Conservation (phyloP, 1,140 invertebrate genomes). For the Drosophila hydei region DNA sequence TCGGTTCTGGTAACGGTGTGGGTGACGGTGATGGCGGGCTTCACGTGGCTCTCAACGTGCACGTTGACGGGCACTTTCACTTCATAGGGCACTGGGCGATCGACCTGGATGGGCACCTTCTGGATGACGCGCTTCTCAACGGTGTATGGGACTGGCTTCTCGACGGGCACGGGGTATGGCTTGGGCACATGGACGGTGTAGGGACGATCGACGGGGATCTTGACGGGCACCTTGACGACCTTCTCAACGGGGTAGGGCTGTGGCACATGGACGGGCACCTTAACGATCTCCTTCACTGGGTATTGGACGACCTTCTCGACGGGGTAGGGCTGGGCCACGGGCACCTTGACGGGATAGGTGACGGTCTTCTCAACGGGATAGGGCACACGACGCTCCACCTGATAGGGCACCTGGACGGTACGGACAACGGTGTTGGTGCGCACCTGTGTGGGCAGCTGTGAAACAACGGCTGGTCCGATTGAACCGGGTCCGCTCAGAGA, state of each 20-base stretch:
- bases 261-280: constrained; percentile 87
- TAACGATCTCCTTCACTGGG: constrained; percentile 87
- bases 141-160: constrained; percentile 87
- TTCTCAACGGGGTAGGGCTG: constrained; percentile 88
- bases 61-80: constrained; percentile 87
- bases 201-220: constrained; percentile 86
- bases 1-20: constrained; percentile 53
- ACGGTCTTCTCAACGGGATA: constrained; percentile 88
- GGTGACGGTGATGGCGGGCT: constrained; percentile 58
- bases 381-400: constrained; percentile 87
- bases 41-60: constrained; percentile 83
- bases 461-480: constrained; percentile 29
- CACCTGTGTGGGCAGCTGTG: constrained; percentile 74
- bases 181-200: constrained; percentile 87
- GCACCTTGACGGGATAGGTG: constrained; percentile 87
- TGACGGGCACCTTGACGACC: constrained; percentile 84
- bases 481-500: constrained; percentile 32
- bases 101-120: constrained; percentile 84
- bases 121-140: constrained; percentile 86
- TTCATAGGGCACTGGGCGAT: constrained; percentile 86
- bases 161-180: constrained; percentile 86
- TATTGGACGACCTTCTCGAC: constrained; percentile 86
- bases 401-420: constrained; percentile 87
- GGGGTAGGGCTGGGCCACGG: constrained; percentile 87
- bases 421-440: constrained; percentile 83